Base-by-base conservation (phyloP, 2,888 invertebrate species). In the Ectemnius lituratus region DNA sequence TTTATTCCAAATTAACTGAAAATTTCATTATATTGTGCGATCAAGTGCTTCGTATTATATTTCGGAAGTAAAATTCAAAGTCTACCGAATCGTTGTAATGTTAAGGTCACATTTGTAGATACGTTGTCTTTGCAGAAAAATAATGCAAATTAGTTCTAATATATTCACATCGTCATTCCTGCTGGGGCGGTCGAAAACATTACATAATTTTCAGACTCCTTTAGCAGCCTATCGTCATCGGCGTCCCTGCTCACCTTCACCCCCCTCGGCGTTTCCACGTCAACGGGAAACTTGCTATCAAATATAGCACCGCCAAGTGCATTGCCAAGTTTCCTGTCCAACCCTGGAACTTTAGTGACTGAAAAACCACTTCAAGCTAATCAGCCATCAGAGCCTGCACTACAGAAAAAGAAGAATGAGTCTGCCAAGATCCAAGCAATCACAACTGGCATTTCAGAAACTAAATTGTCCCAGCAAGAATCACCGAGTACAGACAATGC, bases 261-360 rank as follows among this genome's bases (percentile, higher is more conserved):
- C 49, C 91, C 92, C 13, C 91, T 93, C 57, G 88, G 90, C 16
- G 84, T 87, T n/a, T 89, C 91, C 4, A 87, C 89, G 1, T 90
- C 91, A 5, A 87, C 92, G 16, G 94, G 93, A 57, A 94, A 94
- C 88, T 87, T 95, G 73, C 88, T 95, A 66, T 94, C 95, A 0
- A 94, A 93, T 84, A 93, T 95, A n/a, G 93, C 94, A 59, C 95
- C 95, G 4, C 95, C 95, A 0, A 92, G 93, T 28, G 93, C 94
- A 81, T 91, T 95, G 57, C 95, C 95, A 0, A 94, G 93, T 88
- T 95, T 95, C 78, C 89, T 93, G 74, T 91, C 94, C 14, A 92
- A 92, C 71, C 90, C 92, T 57, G 85, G 88, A 37, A 75, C 81
- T 8, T 5, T 73, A 4, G 45, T 76, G 6, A 62, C 83, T 0